A percentile compares a stretch with the other conserved stretches of the same genome.
Evolutionary conservation across 2,888 invertebrate species (phyloP).

Genomic region (Periphyllus acericola): DNA sequence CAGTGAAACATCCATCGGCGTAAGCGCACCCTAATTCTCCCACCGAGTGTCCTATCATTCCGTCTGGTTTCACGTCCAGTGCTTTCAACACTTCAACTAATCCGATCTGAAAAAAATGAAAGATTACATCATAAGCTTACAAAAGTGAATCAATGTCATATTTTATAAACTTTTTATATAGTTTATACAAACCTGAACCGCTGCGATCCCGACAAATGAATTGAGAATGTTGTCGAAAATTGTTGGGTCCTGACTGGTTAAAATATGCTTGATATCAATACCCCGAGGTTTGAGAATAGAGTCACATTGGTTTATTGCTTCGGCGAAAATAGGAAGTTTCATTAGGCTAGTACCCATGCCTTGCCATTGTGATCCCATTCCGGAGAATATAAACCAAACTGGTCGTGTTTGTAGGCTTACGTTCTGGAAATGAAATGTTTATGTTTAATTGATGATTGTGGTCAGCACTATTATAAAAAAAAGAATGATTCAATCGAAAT

Average conservation of each 20-base stretch:
- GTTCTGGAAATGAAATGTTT: not conserved
- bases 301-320: constrained; percentile 73
- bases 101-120: constrained; percentile 70
- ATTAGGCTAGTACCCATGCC: constrained; percentile 77
- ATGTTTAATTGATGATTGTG: not conserved
- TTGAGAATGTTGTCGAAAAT: constrained; percentile 76
- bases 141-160: too few species aligned
- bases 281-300: constrained; percentile 72
- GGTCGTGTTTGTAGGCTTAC: constrained; percentile 66
- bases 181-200: constrained; percentile 70
- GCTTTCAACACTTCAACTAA: constrained; percentile 74
- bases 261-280: constrained; percentile 73
- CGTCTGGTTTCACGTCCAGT: constrained; percentile 76
- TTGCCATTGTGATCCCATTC: constrained; percentile 81
- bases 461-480: not conserved
- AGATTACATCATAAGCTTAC: not conserved
- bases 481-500: not conserved
- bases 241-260: constrained; percentile 72
- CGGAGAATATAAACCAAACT: constrained; percentile 77
- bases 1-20: constrained; percentile 74
- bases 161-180: rapidly evolving
- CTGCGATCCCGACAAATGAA: constrained; percentile 80
- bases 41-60: constrained; percentile 78
- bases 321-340: constrained; percentile 74
- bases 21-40: constrained; percentile 76